Conservation (phyloP, 1,140 invertebrate genomes). For the Plodia interpunctella region DNA sequence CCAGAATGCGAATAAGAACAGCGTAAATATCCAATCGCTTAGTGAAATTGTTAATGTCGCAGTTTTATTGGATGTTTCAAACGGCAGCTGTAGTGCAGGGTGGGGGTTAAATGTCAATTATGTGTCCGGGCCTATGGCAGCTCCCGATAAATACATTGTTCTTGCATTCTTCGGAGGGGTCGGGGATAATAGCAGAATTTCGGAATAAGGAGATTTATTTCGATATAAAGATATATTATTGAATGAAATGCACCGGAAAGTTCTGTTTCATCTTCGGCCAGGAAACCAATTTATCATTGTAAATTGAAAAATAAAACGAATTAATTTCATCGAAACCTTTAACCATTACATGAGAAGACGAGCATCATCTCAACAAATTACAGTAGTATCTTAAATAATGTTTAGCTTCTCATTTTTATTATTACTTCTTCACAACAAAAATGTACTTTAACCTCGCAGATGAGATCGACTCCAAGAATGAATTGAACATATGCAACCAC, state of each 20-base stretch:
- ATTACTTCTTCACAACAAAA: too few relatives aligned
- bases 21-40: slow-evolving; percentile 1
- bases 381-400: too few relatives aligned
- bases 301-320: too few relatives aligned
- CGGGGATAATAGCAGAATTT: not conserved
- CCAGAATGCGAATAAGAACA: not conserved
- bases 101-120: slow-evolving; percentile 7
- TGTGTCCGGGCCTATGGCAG: not conserved
- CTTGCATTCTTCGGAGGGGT: slow-evolving; percentile 1
- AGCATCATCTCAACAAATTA: too few relatives aligned
- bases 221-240: not conserved
- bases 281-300: too few relatives aligned
- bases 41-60: slow-evolving; percentile 1
- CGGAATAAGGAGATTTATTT: not conserved
- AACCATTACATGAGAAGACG: too few relatives aligned
- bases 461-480: not conserved
- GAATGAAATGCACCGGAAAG: not conserved
- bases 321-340: too few relatives aligned
- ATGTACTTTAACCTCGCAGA: too few relatives aligned
- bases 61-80: slow-evolving; percentile 2
- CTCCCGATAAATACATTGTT: not conserved
- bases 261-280: too few relatives aligned
- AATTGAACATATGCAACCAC: not conserved
- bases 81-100: not conserved
- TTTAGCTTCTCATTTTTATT: too few relatives aligned